Percentiles rank a stretch among this genome's conserved stretches.
Conservation (phyloP, 2,113 vertebrate species). For the Platysternon megacephalum region DNA sequence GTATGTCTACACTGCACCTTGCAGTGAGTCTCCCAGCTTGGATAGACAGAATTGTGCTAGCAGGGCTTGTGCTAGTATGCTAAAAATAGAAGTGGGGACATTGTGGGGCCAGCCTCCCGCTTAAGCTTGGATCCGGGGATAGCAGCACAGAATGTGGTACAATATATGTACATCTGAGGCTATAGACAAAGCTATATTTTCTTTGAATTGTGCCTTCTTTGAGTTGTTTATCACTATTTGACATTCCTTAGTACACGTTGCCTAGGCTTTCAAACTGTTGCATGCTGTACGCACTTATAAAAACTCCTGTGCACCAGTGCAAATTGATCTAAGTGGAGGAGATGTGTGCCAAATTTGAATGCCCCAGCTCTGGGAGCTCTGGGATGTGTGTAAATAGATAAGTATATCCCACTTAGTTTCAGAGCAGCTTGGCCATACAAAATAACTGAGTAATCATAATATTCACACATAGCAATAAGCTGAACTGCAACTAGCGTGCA, state of each 20-base stretch:
- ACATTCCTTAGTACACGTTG: background rate
- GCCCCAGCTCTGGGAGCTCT: background rate
- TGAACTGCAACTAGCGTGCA: background rate
- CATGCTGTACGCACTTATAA: background rate
- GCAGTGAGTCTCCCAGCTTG: background rate
- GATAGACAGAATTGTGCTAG: background rate
- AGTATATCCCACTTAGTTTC: background rate
- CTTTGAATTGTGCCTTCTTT: background rate
- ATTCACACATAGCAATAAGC: background rate
- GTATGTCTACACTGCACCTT: background rate
- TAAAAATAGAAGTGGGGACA: background rate
- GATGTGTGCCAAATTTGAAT: background rate
- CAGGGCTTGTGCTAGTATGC: background rate
- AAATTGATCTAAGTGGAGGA: background rate
- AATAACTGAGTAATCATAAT: background rate
- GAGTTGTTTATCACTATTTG: background rate
- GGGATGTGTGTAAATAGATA: fast-evolving
- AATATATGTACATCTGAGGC: background rate
- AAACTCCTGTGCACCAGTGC: background rate
- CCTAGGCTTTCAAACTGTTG: background rate
- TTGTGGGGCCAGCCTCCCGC: background rate
- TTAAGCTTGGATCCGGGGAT: fast-evolving
- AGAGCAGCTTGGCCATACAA: background rate
- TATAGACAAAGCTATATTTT: background rate
- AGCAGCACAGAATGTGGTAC: background rate